Evolutionary conservation across 2,797 vertebrate genomes (phyloP).

Genomic region (Huso huso): DNA sequence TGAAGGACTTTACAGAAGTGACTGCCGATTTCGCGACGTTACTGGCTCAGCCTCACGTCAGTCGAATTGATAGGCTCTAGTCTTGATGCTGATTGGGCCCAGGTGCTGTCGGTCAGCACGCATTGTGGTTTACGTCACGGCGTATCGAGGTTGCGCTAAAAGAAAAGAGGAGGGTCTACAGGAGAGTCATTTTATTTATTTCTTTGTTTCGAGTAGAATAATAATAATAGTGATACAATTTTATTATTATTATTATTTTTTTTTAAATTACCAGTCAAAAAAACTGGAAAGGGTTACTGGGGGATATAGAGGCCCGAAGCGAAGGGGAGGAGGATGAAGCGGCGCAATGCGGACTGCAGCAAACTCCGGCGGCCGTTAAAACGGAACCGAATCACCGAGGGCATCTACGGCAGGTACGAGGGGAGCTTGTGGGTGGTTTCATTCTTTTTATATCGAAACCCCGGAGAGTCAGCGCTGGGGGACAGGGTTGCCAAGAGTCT

Average conservation of each 20-base stretch:
- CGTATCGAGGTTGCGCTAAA: slow-evolving; percentile 59
- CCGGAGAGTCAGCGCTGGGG: not conserved
- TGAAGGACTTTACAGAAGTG: slow-evolving; percentile 25
- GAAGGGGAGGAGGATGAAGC: slow-evolving; percentile 88
- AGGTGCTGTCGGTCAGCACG: slow-evolving; percentile 30
- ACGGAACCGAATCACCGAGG: slow-evolving; percentile 96
- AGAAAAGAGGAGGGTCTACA: slow-evolving; percentile 63
- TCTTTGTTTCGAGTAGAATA: slow-evolving; percentile 64
- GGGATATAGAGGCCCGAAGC: slow-evolving; percentile 65
- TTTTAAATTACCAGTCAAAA: slow-evolving; percentile 44
- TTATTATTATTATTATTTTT: slow-evolving; percentile 33
- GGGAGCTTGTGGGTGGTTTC: slow-evolving; percentile 24
- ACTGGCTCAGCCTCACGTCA: slow-evolving; percentile 39
- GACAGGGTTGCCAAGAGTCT: slow-evolving; percentile 2
- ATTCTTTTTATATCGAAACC: slow-evolving; percentile 7
- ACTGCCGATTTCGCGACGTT: slow-evolving; percentile 16
- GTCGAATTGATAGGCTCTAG: slow-evolving; percentile 30
- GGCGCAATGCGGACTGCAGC: slow-evolving; percentile 97
- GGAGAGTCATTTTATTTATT: slow-evolving; percentile 73
- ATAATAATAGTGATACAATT: slow-evolving; percentile 50
- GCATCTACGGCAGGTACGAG: slow-evolving; percentile 84
- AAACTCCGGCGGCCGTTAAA: slow-evolving; percentile 95
- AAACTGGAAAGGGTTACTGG: slow-evolving; percentile 62
- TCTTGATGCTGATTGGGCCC: slow-evolving; percentile 38
- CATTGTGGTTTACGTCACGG: slow-evolving; percentile 23